A percentile compares a stretch with the other conserved stretches of the same genome.
Conservation (phyloP, 2,113 vertebrate species). For the Leiothrix lutea region DNA sequence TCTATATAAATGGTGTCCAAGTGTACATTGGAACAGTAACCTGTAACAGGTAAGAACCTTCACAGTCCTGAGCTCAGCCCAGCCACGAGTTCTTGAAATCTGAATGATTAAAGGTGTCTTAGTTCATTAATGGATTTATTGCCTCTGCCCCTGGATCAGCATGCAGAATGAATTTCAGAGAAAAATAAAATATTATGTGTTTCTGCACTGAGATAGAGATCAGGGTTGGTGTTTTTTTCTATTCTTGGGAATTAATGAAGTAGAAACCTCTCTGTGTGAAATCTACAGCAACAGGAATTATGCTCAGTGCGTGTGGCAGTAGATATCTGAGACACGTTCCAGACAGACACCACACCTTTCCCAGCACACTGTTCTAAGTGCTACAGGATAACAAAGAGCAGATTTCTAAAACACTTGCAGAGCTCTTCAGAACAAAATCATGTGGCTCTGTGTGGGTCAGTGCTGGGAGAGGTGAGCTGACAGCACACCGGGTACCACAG, state of each 20-base stretch:
- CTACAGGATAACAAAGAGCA: neutral
- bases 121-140: neutral
- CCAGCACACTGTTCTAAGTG: neutral
- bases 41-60: neutral
- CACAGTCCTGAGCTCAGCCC: neutral
- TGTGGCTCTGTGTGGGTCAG: rapidly evolving
- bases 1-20: neutral
- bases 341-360: neutral
- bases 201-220: neutral
- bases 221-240: rapidly evolving
- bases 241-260: slow-evolving; percentile 10
- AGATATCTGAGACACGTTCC: neutral
- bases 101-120: neutral
- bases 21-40: neutral
- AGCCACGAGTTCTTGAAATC: neutral
- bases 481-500: rapidly evolving
- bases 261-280: neutral
- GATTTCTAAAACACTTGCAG: neutral
- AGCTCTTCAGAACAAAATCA: neutral
- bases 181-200: neutral
- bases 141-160: neutral
- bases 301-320: neutral
- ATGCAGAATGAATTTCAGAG: neutral
- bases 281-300: neutral
- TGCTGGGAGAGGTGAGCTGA: rapidly evolving